These are phyloP conservation scores for Volucella inanis DNA, from an alignment of 2,888 invertebrate species.

Conservation along the genomic window DNA sequence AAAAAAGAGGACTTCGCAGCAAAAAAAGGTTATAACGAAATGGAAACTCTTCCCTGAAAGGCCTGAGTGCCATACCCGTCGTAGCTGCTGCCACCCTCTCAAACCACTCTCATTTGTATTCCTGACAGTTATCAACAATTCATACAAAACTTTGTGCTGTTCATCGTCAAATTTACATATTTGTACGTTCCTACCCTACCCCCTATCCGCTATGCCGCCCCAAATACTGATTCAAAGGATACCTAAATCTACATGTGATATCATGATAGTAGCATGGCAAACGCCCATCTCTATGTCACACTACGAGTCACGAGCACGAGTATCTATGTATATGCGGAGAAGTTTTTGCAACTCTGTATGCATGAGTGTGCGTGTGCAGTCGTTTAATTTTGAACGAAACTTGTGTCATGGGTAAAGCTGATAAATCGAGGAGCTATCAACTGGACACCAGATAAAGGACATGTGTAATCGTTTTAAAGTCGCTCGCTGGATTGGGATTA, in stretches of 20 bases:
- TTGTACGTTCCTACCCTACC: constrained; percentile 32
- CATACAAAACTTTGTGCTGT: constrained; percentile 64
- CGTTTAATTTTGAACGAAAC: constrained; percentile 28
- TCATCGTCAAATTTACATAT: constrained; percentile 69
- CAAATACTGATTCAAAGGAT: neutral
- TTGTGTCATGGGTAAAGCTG: constrained; percentile 13
- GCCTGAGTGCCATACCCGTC: constrained; percentile 3
- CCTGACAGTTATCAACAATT: constrained; percentile 70
- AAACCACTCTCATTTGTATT: constrained; percentile 67
- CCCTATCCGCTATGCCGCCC: neutral
- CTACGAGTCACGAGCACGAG: neutral
- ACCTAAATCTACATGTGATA: no score
- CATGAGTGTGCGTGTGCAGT: constrained; percentile 1
- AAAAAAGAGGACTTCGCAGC: constrained; percentile 3
- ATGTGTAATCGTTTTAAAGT: constrained; percentile 14
- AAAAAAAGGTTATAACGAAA: constrained; percentile 32
- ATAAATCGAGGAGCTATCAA: constrained; percentile 41
- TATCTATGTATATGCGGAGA: neutral
- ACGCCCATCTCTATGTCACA: neutral
- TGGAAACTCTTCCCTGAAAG: neutral
- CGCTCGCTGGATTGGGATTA: neutral
- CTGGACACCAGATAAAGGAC: constrained; percentile 11
- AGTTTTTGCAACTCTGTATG: neutral
- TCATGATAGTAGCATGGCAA: no score
- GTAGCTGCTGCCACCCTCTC: neutral